A percentile compares a stretch with the other conserved stretches of the same genome.
phyloP scores from a whole-genome alignment of 2,888 invertebrate species.

The Drosophila meridionalis region DNA sequence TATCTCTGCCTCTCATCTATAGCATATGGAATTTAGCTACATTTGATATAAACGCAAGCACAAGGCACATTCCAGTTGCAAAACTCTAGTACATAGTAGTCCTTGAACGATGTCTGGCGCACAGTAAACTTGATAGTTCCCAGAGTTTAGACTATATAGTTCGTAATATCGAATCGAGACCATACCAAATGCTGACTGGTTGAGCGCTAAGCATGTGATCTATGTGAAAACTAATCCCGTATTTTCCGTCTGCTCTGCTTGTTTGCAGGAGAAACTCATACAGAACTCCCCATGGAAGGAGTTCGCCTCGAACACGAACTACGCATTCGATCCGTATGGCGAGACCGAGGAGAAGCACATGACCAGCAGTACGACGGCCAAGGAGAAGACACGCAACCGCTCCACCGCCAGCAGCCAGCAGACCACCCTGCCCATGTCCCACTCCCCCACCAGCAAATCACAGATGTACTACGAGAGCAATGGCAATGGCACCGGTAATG shows the following conservation, averaged over 20 bases:
- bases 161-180: slow-evolving; percentile 20
- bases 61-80: slow-evolving; percentile 58
- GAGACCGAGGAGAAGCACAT: slow-evolving; percentile 91
- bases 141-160: slow-evolving; percentile 18
- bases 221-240: background rate
- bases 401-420: slow-evolving; percentile 81
- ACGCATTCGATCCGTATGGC: slow-evolving; percentile 94
- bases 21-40: background rate
- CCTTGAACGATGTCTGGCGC: slow-evolving; percentile 31
- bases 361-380: slow-evolving; percentile 69
- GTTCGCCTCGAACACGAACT: slow-evolving; percentile 92
- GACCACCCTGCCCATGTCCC: slow-evolving; percentile 85
- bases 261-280: slow-evolving; percentile 91
- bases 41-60: slow-evolving; percentile 56
- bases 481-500: slow-evolving; percentile 38
- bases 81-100: slow-evolving; percentile 51
- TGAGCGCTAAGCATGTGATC: slow-evolving; percentile 49
- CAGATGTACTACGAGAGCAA: slow-evolving; percentile 83
- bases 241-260: slow-evolving; percentile 16
- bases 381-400: slow-evolving; percentile 81
- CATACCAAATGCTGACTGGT: slow-evolving; percentile 84
- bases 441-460: slow-evolving; percentile 84
- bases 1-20: slow-evolving; percentile 12
- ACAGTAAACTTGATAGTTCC: slow-evolving; percentile 31
- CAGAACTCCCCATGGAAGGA: slow-evolving; percentile 95